phyloP scores from a whole-genome alignment of 2,797 vertebrate genomes.

The Amniataba percoides region DNA sequence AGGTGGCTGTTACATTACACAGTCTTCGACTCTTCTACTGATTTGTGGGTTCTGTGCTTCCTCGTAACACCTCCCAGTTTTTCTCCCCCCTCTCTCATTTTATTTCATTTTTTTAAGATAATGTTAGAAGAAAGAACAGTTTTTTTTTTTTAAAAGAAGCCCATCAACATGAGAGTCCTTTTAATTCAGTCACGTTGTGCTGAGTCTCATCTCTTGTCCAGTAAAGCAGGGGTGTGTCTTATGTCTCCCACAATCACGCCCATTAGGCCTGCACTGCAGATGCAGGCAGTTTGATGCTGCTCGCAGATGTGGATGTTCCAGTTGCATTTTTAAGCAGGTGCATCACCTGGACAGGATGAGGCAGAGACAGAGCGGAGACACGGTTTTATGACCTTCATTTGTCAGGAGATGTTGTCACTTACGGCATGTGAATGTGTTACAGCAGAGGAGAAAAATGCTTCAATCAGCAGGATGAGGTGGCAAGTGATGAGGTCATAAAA shows the following conservation, averaged over 20 bases:
- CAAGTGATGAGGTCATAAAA: slow-evolving; percentile 30
- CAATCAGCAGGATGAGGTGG: slow-evolving; percentile 30
- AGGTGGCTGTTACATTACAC: slow-evolving; percentile 32
- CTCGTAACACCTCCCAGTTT: not conserved
- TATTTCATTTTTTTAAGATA: slow-evolving; percentile 23
- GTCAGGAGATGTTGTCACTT: not conserved
- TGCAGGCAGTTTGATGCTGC: slow-evolving; percentile 15
- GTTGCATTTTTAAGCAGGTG: slow-evolving; percentile 23
- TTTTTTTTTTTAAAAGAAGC: slow-evolving; percentile 20
- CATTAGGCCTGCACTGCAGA: slow-evolving; percentile 50
- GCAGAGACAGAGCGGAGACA: not conserved
- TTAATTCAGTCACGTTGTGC: slow-evolving; percentile 53
- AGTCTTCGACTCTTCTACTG: slow-evolving; percentile 26
- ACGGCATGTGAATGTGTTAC: not conserved
- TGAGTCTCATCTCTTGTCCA: slow-evolving; percentile 49
- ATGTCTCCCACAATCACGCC: slow-evolving; percentile 52
- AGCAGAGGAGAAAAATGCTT: slow-evolving; percentile 31
- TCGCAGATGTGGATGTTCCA: slow-evolving; percentile 31
- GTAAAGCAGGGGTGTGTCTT: slow-evolving; percentile 27
- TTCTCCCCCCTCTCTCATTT: not conserved
- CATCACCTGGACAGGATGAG: slow-evolving; percentile 56
- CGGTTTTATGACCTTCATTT: not conserved
- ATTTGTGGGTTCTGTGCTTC: slow-evolving; percentile 13
- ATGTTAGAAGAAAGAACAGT: slow-evolving; percentile 19
- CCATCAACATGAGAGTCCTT: slow-evolving; percentile 32